Percentiles rank a stretch among this genome's conserved stretches.
Conservation (phyloP, 2,888 invertebrate species). For the Volucella bombylans region DNA sequence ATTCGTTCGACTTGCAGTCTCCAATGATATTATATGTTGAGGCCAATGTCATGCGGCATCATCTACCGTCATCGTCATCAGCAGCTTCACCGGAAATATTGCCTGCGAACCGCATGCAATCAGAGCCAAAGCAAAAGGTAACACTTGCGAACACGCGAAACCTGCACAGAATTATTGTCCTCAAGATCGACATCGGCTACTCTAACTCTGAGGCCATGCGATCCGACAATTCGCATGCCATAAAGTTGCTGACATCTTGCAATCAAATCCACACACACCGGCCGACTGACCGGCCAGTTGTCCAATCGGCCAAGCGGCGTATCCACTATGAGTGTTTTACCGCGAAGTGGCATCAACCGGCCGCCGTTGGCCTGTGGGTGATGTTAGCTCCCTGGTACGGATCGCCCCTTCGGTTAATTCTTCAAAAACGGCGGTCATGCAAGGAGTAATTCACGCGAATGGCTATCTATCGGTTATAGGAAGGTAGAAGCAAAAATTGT, state of each 20-base stretch:
- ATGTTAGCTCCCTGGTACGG: constrained; percentile 62
- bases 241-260: constrained; percentile 73
- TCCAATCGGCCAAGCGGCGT: too few relatives aligned
- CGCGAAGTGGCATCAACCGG: constrained; percentile 54
- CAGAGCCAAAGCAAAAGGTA: constrained; percentile 35
- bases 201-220: constrained; percentile 55
- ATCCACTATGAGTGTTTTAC: constrained; percentile 43
- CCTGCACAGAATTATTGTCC: constrained; percentile 72
- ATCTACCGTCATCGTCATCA: constrained; percentile 25
- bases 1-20: neutral
- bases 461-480: constrained; percentile 44
- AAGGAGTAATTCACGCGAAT: constrained; percentile 73
- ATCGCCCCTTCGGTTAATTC: constrained; percentile 61
- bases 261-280: constrained; percentile 66
- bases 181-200: constrained; percentile 59
- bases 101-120: constrained; percentile 66
- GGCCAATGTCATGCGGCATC: constrained; percentile 56
- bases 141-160: constrained; percentile 63
- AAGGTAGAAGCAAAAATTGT: constrained; percentile 33
- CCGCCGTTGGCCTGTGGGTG: constrained; percentile 53
- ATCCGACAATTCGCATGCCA: constrained; percentile 73
- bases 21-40: constrained; percentile 8
- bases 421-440: constrained; percentile 67
- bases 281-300: neutral
- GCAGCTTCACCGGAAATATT: constrained; percentile 58